These are phyloP conservation scores for Sinohyriopsis cumingii DNA, from an alignment of 2,888 invertebrate genomes.

Conservation along the genomic window DNA sequence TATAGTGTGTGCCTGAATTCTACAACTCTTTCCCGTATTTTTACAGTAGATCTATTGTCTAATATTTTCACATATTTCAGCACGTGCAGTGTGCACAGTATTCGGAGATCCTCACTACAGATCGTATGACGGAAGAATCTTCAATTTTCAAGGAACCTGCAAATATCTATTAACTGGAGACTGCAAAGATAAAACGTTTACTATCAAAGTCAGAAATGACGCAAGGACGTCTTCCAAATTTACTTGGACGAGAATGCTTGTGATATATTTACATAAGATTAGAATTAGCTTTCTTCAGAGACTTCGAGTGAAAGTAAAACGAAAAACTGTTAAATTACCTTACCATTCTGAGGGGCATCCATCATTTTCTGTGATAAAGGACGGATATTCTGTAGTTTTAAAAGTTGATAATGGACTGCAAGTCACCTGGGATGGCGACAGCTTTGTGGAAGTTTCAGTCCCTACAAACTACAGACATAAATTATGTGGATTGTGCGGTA, in stretches of 20 bases:
- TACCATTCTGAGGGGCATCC: constrained; percentile 73
- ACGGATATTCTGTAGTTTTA: constrained; percentile 71
- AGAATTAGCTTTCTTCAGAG: constrained; percentile 81
- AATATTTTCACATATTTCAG: constrained; percentile 70
- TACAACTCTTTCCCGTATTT: too few species aligned
- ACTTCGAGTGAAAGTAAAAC: constrained; percentile 88
- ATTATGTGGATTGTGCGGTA: constrained; percentile 94
- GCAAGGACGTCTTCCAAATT: constrained; percentile 85
- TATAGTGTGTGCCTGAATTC: too few species aligned
- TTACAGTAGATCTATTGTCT: too few species aligned
- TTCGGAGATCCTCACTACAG: constrained; percentile 96
- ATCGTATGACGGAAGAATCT: constrained; percentile 95
- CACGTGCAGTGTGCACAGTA: constrained; percentile 91
- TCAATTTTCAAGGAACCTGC: constrained; percentile 90
- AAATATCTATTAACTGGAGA: constrained; percentile 88
- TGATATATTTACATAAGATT: constrained; percentile 75
- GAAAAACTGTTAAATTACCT: constrained; percentile 82
- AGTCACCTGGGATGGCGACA: constrained; percentile 93
- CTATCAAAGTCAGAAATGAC: constrained; percentile 91
- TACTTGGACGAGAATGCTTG: constrained; percentile 92
- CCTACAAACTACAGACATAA: constrained; percentile 82
- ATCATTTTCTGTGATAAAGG: constrained; percentile 74
- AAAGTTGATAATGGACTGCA: constrained; percentile 79
- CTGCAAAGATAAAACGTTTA: constrained; percentile 81
- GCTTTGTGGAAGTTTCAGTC: constrained; percentile 88